Conservation (phyloP, 2,113 vertebrate genomes). For the Ailurus styani region DNA sequence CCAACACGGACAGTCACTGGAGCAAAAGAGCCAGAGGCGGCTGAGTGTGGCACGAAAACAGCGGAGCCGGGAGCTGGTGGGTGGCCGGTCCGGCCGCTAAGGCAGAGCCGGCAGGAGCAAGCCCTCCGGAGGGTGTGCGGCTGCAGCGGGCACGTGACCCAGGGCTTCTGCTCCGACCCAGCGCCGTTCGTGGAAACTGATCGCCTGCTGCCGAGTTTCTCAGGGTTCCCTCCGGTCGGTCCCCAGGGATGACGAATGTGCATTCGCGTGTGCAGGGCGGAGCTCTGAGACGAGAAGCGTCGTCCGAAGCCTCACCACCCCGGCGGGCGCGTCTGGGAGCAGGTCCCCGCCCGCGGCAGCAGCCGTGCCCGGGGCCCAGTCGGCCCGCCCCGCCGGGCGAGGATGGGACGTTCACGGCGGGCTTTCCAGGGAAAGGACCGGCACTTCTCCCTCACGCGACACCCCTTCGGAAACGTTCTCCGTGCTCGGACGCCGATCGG, state of each 20-base stretch:
- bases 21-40: neutral
- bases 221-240: neutral
- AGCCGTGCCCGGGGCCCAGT: accelerated
- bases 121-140: neutral
- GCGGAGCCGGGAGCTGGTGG: no score
- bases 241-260: neutral
- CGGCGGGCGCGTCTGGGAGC: accelerated
- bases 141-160: neutral
- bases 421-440: neutral
- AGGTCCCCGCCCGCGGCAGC: accelerated
- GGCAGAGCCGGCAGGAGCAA: neutral
- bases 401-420: accelerated
- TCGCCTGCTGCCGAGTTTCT: neutral
- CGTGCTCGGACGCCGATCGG: neutral
- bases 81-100: no score
- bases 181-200: neutral
- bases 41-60: neutral
- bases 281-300: neutral
- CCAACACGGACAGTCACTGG: neutral
- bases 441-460: neutral
- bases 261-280: neutral
- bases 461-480: neutral
- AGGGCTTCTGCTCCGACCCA: accelerated
- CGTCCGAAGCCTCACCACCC: neutral
- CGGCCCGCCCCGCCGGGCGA: accelerated